phyloP scores from a whole-genome alignment of 2,797 vertebrate species.

The Rhynchotus rufescens region DNA sequence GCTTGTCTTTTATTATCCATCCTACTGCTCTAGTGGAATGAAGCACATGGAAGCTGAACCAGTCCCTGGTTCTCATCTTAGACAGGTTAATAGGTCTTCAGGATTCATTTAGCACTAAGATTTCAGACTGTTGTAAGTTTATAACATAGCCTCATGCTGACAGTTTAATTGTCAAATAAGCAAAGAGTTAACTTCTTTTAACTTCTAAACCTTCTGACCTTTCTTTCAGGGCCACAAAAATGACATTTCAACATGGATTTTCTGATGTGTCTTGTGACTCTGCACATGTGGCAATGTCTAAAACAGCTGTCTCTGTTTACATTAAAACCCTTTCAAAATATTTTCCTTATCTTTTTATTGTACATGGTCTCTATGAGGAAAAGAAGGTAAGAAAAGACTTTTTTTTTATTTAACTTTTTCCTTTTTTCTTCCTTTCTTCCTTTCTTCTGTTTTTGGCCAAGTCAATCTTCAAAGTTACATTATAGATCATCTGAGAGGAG shows the following conservation, averaged over 20 bases:
- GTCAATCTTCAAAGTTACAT: conserved; percentile 36
- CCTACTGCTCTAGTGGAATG: background rate
- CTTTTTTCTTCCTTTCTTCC: background rate
- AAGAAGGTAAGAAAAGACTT: conserved; percentile 43
- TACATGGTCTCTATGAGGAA: conserved; percentile 1
- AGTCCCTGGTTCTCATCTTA: conserved; percentile 49
- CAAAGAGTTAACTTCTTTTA: conserved; percentile 76
- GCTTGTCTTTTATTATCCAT: background rate
- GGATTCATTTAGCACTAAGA: conserved; percentile 65
- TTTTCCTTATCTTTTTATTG: conserved; percentile 46
- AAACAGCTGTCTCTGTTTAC: conserved; percentile 71
- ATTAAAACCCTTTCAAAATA: conserved; percentile 62
- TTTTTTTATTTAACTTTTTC: background rate
- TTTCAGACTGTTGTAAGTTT: conserved; percentile 64
- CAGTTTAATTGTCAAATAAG: conserved; percentile 76
- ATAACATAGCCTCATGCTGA: conserved; percentile 65
- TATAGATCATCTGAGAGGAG: conserved; percentile 24
- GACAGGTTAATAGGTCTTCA: conserved; percentile 70
- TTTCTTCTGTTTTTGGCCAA: background rate
- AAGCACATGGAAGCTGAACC: background rate
- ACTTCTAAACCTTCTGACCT: conserved; percentile 69
- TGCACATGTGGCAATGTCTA: conserved; percentile 47
- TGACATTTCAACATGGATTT: conserved; percentile 48
- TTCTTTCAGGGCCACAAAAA: conserved; percentile 53
- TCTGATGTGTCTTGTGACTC: conserved; percentile 42